These are phyloP conservation scores for Sisyra terminalis DNA, from an alignment of 2,888 invertebrate genomes.

Conservation along the genomic window DNA sequence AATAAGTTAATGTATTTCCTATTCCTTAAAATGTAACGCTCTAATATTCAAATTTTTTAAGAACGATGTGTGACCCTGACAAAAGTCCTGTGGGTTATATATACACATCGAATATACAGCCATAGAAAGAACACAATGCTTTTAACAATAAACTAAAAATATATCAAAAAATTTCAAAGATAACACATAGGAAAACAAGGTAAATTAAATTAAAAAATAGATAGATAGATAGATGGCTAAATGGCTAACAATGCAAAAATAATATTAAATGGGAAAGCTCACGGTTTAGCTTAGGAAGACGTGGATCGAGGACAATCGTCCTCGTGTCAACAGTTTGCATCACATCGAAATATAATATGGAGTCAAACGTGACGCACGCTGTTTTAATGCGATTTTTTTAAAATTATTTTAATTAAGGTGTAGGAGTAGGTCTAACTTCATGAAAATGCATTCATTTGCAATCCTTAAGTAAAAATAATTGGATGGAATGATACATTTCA, in stretches of 20 bases:
- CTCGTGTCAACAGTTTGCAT: too few species aligned
- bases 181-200: slow-evolving; percentile 3
- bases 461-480: slow-evolving; percentile 1
- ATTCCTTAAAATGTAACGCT: too few species aligned
- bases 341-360: too few species aligned
- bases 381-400: too few species aligned
- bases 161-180: slow-evolving; percentile 3
- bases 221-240: not conserved
- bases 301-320: slow-evolving; percentile 5
- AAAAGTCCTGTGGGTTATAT: slow-evolving; percentile 5
- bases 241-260: not conserved
- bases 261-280: slow-evolving; percentile 5
- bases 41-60: slow-evolving; percentile 1
- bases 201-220: too few species aligned
- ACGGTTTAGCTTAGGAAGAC: slow-evolving; percentile 9
- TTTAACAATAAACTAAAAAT: slow-evolving; percentile 6
- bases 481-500: slow-evolving; percentile 6
- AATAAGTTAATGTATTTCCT: not conserved
- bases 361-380: too few species aligned
- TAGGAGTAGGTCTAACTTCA: too few species aligned
- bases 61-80: not conserved
- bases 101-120: slow-evolving; percentile 5
- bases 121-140: slow-evolving; percentile 9
- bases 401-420: too few species aligned
- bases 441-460: not conserved